Base-by-base conservation (phyloP, 2,113 vertebrate species). In the Sinocyclocheilus maitianheensis region DNA sequence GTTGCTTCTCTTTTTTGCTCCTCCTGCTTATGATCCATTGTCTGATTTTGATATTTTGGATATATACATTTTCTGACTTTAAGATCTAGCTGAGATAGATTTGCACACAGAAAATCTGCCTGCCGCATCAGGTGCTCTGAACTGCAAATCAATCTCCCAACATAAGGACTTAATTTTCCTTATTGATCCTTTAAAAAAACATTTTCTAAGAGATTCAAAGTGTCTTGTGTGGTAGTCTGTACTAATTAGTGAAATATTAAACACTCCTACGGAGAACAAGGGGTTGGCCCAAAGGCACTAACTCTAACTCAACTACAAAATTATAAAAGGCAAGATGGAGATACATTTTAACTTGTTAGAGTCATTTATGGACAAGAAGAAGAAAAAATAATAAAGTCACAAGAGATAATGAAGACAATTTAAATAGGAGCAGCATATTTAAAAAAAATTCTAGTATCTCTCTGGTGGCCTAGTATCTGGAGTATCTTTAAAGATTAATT, bases 261-360 rank as follows among this genome's bases (percentile, higher is more conserved):
- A 84, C 20, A 75, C 20, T 34, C 30, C 69, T 81, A 81, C 75
- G 75, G 43, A 69, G 69, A 85, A 55, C 18, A 3, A 22, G 43
- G 83, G 78, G 72, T 77, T 58, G 40, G 87, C 87, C 72, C 69
- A 77, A 20, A 26, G 69, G 83, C 78, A 37, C 43, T 26, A 77
- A 69, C 82, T 46, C 30, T 48, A 81, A 77, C 65, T 84, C 48
- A 77, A 81, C 24, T 81, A 80, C 77, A 81, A 62, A 63, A 40
- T 58, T 82, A 77, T 75, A 85, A 69, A 65, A 81, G 82, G 55
- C 67, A 26, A 46, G 30, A 55, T 26, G 63, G 12, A 26, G 63
- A 30, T 22, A 4, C 22, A 20, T 26, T 26, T 67, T 6, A 67
- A 14, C 11, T 58, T 84, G 53, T 55, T 65, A 71, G 26, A 71